A percentile compares a stretch with the other conserved stretches of the same genome.
These are phyloP conservation scores for Steromphala cineraria DNA, from an alignment of 2,888 invertebrate species.

Conservation along the genomic window DNA sequence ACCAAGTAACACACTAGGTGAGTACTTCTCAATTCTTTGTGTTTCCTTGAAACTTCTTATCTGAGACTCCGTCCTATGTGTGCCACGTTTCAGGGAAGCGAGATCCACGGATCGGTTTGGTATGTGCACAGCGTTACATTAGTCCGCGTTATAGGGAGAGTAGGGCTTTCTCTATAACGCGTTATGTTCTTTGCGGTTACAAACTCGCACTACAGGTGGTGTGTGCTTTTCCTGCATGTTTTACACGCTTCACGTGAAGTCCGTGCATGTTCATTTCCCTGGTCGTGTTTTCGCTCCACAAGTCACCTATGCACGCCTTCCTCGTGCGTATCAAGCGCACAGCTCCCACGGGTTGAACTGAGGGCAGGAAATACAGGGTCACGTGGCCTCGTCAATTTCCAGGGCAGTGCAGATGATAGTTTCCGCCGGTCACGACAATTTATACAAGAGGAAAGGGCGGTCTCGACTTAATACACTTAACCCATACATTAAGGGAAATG, in stretches of 20 bases:
- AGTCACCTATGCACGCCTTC: neutral
- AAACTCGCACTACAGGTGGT: too few relatives aligned
- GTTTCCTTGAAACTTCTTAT: neutral
- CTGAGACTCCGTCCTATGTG: neutral
- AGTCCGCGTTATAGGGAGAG: neutral
- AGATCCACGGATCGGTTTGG: neutral
- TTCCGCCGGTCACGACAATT: conserved; percentile 6
- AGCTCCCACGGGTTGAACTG: neutral
- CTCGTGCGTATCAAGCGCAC: neutral
- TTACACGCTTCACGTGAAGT: too few relatives aligned
- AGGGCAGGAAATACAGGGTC: conserved; percentile 4
- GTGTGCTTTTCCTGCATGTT: too few relatives aligned
- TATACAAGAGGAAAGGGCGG: neutral
- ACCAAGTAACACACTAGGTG: neutral
- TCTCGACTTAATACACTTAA: neutral
- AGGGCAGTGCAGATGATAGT: neutral
- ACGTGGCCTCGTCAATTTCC: conserved; percentile 5
- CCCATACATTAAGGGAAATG: neutral
- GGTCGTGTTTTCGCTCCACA: neutral
- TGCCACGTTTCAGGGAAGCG: neutral
- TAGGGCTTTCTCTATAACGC: neutral
- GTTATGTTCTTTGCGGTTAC: neutral
- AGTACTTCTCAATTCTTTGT: neutral
- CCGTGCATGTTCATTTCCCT: too few relatives aligned
- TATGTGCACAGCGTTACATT: neutral